A percentile compares a stretch with the other conserved stretches of the same genome.
These are phyloP conservation scores for Hydrozoanthus tunicans DNA, from an alignment of 64 coral and sea anemone species.

Conservation along the genomic window DNA sequence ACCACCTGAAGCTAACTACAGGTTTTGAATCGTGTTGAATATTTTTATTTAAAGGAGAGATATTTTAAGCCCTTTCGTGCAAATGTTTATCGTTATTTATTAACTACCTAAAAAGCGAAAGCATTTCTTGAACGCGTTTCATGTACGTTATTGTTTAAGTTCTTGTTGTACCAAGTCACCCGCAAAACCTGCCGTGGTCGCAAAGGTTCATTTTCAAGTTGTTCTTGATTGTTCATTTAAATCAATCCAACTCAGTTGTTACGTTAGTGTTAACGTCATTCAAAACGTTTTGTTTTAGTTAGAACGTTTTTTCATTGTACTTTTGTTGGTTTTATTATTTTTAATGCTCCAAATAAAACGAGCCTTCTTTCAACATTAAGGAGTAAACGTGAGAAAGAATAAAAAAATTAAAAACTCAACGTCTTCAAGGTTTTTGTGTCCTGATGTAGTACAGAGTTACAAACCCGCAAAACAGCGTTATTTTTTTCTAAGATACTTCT, in stretches of 20 bases:
- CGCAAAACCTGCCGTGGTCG: background rate
- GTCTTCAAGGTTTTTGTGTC: no score
- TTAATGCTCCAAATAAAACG: no score
- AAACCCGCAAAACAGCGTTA: no score
- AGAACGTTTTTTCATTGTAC: background rate
- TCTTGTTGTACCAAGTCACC: background rate
- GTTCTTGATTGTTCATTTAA: background rate
- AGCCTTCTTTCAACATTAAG: no score
- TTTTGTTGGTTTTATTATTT: no score
- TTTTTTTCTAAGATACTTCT: no score
- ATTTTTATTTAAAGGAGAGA: conserved; percentile 7
- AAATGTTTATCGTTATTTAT: no score
- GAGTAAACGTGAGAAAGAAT: no score
- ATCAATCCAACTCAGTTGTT: background rate
- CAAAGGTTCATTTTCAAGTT: background rate
- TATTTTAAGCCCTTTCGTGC: background rate
- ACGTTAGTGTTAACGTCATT: background rate
- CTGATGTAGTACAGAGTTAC: no score
- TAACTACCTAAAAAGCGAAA: no score
- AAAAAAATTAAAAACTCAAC: no score
- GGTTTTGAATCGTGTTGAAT: background rate
- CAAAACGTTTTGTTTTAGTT: conserved; percentile 4
- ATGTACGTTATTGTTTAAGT: conserved; percentile 9
- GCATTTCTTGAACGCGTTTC: no score
- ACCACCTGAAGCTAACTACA: background rate